phyloP scores from a whole-genome alignment of 2,113 vertebrate species.

The Proterorhinus semilunaris region DNA sequence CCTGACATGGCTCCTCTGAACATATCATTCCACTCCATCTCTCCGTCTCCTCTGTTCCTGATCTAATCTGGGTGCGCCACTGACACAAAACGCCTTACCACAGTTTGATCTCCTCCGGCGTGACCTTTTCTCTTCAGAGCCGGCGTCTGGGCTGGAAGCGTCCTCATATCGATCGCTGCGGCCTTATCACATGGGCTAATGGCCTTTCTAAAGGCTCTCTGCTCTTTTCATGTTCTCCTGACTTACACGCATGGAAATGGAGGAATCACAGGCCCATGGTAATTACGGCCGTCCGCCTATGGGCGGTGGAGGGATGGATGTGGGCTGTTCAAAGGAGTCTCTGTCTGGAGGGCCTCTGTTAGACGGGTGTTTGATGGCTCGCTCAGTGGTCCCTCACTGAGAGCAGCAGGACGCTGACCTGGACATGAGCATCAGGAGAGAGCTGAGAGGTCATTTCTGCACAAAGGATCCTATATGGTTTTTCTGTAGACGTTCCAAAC shows the following conservation, averaged over 20 bases:
- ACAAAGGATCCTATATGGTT: too few relatives aligned
- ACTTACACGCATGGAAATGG: background rate
- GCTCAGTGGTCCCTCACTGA: background rate
- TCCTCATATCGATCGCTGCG: background rate
- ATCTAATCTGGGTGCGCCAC: background rate
- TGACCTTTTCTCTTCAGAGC: slow-evolving; percentile 2
- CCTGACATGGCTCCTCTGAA: background rate
- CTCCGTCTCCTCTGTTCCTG: background rate
- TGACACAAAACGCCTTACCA: background rate
- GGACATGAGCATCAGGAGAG: too few relatives aligned
- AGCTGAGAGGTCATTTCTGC: background rate
- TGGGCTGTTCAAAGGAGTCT: background rate
- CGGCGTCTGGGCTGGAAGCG: background rate
- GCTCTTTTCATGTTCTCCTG: slow-evolving; percentile 1
- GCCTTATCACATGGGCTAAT: background rate
- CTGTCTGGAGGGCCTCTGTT: background rate
- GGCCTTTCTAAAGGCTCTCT: background rate
- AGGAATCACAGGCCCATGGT: background rate
- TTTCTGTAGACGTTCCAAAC: too few relatives aligned
- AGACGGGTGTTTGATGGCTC: background rate
- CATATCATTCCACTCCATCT: background rate
- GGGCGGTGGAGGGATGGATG: background rate
- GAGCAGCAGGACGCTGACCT: background rate
- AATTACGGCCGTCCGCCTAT: background rate
- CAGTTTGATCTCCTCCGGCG: background rate